Percentiles rank a stretch among this genome's conserved stretches.
These are phyloP conservation scores for Apogon talboti DNA, from an alignment of 2,797 vertebrate genomes.

Conservation along the genomic window DNA sequence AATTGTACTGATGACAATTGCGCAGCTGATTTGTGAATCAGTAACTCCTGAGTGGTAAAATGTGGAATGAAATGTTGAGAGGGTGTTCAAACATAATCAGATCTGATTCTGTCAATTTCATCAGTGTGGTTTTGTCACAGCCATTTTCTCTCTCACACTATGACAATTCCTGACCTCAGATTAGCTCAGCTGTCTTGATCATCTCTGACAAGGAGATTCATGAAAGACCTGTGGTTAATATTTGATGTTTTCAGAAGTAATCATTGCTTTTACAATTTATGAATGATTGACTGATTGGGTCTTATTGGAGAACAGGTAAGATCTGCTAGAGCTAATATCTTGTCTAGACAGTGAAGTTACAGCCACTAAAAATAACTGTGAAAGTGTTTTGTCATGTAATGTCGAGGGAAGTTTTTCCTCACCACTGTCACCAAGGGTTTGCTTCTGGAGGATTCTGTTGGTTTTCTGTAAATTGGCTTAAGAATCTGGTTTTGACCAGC, in stretches of 20 bases:
- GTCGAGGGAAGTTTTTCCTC: not conserved
- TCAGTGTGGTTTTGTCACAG: slow-evolving; percentile 42
- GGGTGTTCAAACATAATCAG: slow-evolving; percentile 44
- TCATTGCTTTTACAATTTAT: slow-evolving; percentile 16
- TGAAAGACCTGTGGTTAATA: slow-evolving; percentile 26
- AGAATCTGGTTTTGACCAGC: no score
- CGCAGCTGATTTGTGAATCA: slow-evolving; percentile 42
- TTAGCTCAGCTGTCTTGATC: slow-evolving; percentile 33
- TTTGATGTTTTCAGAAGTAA: slow-evolving; percentile 28
- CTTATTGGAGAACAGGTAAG: slow-evolving; percentile 10
- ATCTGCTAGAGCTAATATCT: not conserved
- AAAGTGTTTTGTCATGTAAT: not conserved
- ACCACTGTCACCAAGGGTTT: no score
- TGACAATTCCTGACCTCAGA: slow-evolving; percentile 41
- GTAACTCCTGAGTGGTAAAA: slow-evolving; percentile 29
- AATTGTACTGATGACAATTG: slow-evolving; percentile 34
- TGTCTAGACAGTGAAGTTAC: not conserved
- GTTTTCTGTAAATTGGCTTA: no score
- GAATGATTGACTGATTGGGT: slow-evolving; percentile 25
- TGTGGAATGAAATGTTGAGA: slow-evolving; percentile 46
- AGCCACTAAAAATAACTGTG: slow-evolving; percentile 12
- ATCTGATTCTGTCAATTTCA: slow-evolving; percentile 40
- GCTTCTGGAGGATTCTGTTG: no score
- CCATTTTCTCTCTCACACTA: slow-evolving; percentile 14
- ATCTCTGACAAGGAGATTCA: slow-evolving; percentile 24